A percentile compares a stretch with the other conserved stretches of the same genome.
phyloP scores from a whole-genome alignment of 1,140 invertebrate species.

The Apis cerana region DNA sequence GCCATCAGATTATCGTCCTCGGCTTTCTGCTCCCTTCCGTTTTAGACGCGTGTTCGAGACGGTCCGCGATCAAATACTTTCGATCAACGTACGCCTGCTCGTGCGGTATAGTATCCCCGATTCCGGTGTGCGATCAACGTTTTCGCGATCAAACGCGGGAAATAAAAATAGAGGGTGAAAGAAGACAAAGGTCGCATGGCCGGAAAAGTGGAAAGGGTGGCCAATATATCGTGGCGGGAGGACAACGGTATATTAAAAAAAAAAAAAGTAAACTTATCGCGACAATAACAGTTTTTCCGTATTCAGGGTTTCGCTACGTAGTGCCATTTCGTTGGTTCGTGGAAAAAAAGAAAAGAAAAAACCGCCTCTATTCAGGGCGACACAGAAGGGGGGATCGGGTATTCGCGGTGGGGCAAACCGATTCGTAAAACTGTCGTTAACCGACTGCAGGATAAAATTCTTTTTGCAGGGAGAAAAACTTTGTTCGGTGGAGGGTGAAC shows the following conservation, averaged over 20 bases:
- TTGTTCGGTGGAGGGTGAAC: constrained; percentile 35
- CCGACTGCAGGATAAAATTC: constrained; percentile 57
- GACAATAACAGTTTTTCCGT: constrained; percentile 50
- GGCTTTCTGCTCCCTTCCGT: constrained; percentile 19
- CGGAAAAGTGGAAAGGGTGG: background rate
- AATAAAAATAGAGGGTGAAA: background rate
- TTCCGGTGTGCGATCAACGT: background rate
- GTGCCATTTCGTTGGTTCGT: constrained; percentile 42
- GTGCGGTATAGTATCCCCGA: background rate
- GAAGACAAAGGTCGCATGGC: background rate
- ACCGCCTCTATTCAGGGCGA: constrained; percentile 44
- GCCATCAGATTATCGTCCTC: constrained; percentile 32
- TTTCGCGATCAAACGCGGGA: background rate
- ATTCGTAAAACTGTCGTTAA: constrained; percentile 60
- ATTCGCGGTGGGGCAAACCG: constrained; percentile 28
- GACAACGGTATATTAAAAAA: constrained; percentile 10
- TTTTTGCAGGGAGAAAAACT: constrained; percentile 59
- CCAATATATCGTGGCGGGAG: constrained; percentile 10
- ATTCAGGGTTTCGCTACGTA: constrained; percentile 23
- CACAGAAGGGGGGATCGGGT: background rate
- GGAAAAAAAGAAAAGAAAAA: constrained; percentile 27
- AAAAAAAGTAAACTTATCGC: constrained; percentile 50
- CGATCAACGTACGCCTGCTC: background rate
- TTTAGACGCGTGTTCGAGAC: background rate
- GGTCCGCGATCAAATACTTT: constrained; percentile 1